Evolutionary conservation across 2,888 invertebrate genomes (phyloP).

Genomic region (Nycteola revayana): DNA sequence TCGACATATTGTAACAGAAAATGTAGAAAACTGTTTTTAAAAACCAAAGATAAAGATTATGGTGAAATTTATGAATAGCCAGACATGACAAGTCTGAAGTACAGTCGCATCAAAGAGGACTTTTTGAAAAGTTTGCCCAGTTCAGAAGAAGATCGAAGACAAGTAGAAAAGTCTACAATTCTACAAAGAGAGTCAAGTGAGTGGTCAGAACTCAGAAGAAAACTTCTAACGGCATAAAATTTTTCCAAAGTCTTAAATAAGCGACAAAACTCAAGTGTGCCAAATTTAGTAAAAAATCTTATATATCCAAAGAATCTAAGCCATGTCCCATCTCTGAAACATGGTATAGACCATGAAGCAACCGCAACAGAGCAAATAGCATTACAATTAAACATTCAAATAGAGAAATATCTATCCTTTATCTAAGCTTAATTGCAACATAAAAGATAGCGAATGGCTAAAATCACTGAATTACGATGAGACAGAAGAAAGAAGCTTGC

Average conservation of each 20-base stretch:
- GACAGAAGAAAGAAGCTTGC: no score
- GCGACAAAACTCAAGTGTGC: background rate
- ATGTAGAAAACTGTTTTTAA: no score
- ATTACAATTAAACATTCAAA: background rate
- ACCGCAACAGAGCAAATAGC: background rate
- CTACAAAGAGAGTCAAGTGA: background rate
- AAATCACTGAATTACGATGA: no score
- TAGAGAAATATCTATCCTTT: no score
- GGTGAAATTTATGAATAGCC: no score
- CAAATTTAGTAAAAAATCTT: background rate
- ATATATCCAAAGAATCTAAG: background rate
- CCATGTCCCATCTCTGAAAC: background rate
- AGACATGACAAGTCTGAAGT: no score
- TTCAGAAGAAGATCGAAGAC: background rate
- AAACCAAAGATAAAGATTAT: no score
- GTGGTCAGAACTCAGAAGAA: background rate
- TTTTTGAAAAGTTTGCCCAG: no score
- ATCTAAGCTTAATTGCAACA: no score
- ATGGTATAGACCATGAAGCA: background rate
- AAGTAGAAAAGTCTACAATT: background rate
- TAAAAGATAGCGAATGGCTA: no score
- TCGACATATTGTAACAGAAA: no score
- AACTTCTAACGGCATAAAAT: background rate
- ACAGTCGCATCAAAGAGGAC: no score
- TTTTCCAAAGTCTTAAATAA: background rate